These are phyloP conservation scores for Aporophyla nigra DNA, from an alignment of 2,888 invertebrate genomes.

Conservation along the genomic window DNA sequence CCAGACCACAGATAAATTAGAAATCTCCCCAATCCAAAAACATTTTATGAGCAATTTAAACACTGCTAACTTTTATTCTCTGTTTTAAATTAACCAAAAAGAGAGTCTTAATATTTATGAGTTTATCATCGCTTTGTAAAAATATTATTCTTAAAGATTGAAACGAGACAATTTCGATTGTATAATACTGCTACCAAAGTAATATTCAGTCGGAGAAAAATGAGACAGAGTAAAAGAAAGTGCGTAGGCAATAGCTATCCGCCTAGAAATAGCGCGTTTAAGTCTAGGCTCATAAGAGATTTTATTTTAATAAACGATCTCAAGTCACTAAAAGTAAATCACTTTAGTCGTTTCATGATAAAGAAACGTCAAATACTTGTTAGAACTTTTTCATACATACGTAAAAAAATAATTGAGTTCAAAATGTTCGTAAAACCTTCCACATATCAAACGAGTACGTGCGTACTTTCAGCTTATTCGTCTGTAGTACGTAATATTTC, in stretches of 20 bases:
- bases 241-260: slow-evolving; percentile 58
- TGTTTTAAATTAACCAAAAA: slow-evolving; percentile 38
- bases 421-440: slow-evolving; percentile 47
- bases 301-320: slow-evolving; percentile 60
- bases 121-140: slow-evolving; percentile 36
- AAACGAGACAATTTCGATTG: slow-evolving; percentile 54
- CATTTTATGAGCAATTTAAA: slow-evolving; percentile 27
- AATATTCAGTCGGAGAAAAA: slow-evolving; percentile 48
- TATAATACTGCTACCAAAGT: slow-evolving; percentile 43
- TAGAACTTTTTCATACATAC: slow-evolving; percentile 51
- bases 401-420: slow-evolving; percentile 45
- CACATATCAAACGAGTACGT: slow-evolving; percentile 32
- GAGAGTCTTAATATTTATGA: slow-evolving; percentile 39
- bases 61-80: slow-evolving; percentile 20
- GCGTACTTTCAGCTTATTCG: slow-evolving; percentile 43
- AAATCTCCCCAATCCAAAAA: slow-evolving; percentile 18
- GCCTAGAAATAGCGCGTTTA: slow-evolving; percentile 60
- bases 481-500: slow-evolving; percentile 45
- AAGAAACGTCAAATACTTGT: slow-evolving; percentile 59
- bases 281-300: slow-evolving; percentile 54
- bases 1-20: not conserved
- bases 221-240: slow-evolving; percentile 47
- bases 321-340: slow-evolving; percentile 64
- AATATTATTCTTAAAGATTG: slow-evolving; percentile 51
- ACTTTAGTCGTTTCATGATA: slow-evolving; percentile 59